Evolutionary conservation across 2,113 vertebrate species (phyloP).

Genomic region (Nesoenas mayeri): DNA sequence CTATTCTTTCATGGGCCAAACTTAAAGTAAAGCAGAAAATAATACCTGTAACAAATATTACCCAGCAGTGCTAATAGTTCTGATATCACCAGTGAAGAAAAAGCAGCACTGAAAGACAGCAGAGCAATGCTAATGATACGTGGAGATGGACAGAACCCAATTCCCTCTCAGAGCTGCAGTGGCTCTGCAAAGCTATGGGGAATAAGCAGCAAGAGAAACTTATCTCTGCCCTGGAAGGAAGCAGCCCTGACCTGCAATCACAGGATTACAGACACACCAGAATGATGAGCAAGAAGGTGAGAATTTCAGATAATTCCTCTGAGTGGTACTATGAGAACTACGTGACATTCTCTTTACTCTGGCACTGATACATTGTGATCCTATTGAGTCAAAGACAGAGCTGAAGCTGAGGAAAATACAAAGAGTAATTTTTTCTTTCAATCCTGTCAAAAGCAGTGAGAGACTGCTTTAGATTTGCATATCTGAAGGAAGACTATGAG

Average conservation of each 20-base stretch:
- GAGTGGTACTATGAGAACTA: not conserved
- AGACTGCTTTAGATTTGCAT: not conserved
- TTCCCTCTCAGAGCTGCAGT: not conserved
- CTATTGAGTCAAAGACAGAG: not conserved
- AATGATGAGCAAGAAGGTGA: not conserved
- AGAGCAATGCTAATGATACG: too few species aligned
- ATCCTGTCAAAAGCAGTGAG: not conserved
- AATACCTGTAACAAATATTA: not conserved
- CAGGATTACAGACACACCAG: not conserved
- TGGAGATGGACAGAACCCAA: not conserved
- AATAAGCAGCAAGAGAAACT: not conserved
- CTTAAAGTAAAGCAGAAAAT: not conserved
- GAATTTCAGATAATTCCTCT: not conserved
- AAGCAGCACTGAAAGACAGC: too few species aligned
- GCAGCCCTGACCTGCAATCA: not conserved
- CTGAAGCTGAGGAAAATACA: not conserved
- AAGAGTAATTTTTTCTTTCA: not conserved
- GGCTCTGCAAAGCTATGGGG: not conserved
- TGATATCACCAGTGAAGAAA: too few species aligned
- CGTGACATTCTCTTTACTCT: too few species aligned
- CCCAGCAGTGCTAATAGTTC: not conserved
- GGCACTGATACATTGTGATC: not conserved
- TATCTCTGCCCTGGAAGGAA: not conserved
- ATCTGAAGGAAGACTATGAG: not conserved
- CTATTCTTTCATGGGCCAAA: not conserved